Base-by-base conservation (phyloP, 2,113 vertebrate species). In the Siniperca chuatsi region DNA sequence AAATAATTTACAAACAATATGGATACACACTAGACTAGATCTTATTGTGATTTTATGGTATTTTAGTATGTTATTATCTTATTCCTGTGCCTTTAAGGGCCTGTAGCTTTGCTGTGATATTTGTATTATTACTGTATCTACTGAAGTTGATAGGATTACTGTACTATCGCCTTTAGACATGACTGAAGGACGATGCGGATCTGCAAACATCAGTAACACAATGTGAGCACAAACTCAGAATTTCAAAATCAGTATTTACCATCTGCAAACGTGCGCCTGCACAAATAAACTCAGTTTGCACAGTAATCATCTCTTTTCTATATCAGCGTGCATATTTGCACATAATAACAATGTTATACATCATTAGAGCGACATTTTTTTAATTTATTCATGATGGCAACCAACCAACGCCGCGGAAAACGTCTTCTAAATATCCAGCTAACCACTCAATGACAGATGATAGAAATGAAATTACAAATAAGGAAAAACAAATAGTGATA, bases 401-500 rank as follows among this genome's bases (percentile, higher is more conserved):
- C 21, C 35, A 6, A 81, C 8, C 44, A 50, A 40, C 29, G 5
- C n/a, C 61, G n/a, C 9, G 54, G 25, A 70, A 71, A 42, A 3
- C 1, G 0, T 4, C 18, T 18, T 66, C 23, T n/a, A 79, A 84
- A 82, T 78, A 67, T 50, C 60, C 48, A 29, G 3, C 15, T n/a
- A 64, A 89, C 87, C 78, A 73, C 82, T 68, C 37, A 80, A 13
- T 87, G 92, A 91, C 83, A 83, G 89, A 90, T 46, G 68, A 23
- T 33, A 50, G 57, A 82, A 78, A 85, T 68, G 29, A 74, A 84
- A 81, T 80, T 50, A 67, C 12, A 89, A 91, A 86, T 74, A 58
- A 10, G 42, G 35, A 44, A 71, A 83, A 84, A 83, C 29, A 87
- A 85, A 88, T 70, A 79, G 23, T 76, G 67, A 88, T 74, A 16